These are phyloP conservation scores for Pachypsylla venusta DNA, from an alignment of 1,140 invertebrate genomes.

Conservation along the genomic window DNA sequence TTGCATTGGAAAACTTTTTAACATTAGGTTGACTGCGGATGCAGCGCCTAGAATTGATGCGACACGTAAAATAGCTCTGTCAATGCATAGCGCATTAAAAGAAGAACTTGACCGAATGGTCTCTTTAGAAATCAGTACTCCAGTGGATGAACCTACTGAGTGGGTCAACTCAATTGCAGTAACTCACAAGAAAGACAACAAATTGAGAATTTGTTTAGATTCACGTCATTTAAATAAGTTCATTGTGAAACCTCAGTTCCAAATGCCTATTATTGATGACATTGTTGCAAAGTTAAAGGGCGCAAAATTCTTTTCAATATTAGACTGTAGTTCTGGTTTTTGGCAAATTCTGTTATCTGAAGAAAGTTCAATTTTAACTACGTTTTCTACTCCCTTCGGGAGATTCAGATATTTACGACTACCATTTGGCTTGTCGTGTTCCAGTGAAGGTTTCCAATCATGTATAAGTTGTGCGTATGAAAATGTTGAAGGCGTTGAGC, in stretches of 20 bases:
- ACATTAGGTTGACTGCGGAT: background rate
- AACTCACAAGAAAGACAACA: conserved; percentile 31
- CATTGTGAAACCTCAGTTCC: background rate
- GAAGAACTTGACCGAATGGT: background rate
- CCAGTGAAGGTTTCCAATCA: background rate
- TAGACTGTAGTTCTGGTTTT: background rate
- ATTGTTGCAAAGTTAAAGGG: background rate
- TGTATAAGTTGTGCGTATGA: background rate
- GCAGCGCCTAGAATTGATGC: background rate
- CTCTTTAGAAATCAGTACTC: background rate
- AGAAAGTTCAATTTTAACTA: background rate
- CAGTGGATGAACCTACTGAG: conserved; percentile 25
- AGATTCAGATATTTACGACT: background rate
- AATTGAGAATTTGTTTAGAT: conserved; percentile 20
- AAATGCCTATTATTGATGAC: background rate
- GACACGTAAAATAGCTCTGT: background rate
- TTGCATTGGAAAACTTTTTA: background rate
- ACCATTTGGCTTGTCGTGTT: background rate
- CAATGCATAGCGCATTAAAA: background rate
- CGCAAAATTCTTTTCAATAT: background rate
- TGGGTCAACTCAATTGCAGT: conserved; percentile 34
- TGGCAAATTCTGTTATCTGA: background rate
- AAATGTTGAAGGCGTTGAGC: background rate
- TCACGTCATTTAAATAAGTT: background rate
- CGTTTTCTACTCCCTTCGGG: conserved; percentile 4